phyloP scores from a whole-genome alignment of 2,888 invertebrate genomes.

The Cephus pulcher region DNA sequence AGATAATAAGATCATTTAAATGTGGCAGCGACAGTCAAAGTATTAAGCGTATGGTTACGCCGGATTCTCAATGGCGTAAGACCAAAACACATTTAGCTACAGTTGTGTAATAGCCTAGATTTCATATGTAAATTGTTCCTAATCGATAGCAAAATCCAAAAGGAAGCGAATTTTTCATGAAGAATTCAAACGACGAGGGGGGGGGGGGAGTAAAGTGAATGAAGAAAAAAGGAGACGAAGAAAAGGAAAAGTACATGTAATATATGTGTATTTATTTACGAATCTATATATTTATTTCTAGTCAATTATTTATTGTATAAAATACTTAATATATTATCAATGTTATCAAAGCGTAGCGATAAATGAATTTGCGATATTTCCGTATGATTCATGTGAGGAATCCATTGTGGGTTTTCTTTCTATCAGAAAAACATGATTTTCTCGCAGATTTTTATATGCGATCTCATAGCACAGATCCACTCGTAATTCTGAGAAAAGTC shows the following conservation, averaged over 20 bases:
- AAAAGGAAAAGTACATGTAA: conserved; percentile 23
- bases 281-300: conserved; percentile 40
- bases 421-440: neutral
- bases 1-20: neutral
- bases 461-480: neutral
- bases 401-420: neutral
- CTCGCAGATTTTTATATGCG: neutral
- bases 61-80: conserved; percentile 4
- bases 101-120: conserved; percentile 23
- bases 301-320: conserved; percentile 46
- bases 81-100: conserved; percentile 29
- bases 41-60: neutral
- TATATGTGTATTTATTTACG: conserved; percentile 43
- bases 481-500: neutral
- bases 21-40: neutral
- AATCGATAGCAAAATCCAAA: neutral
- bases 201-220: conserved; percentile 18
- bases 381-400: neutral
- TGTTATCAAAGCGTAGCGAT: conserved; percentile 28
- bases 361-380: neutral
- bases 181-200: conserved; percentile 21
- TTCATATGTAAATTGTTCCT: conserved; percentile 30
- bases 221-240: conserved; percentile 9
- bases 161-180: neutral
- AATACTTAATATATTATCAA: conserved; percentile 29